Evolutionary conservation across 2,797 vertebrate species (phyloP).

Genomic region (Onychomys torridus): DNA sequence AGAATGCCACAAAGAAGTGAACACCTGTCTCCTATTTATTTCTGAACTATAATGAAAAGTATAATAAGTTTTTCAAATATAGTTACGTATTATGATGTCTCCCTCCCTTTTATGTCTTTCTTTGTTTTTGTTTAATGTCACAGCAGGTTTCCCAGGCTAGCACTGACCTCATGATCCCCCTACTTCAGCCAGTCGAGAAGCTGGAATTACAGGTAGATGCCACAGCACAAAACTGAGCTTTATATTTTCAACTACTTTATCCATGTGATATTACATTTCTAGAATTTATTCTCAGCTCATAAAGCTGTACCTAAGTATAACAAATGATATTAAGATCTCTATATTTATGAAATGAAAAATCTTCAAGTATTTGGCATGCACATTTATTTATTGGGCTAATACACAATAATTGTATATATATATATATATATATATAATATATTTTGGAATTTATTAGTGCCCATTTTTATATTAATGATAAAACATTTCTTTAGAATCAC

Average conservation of each 20-base stretch:
- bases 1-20: background rate
- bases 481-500: background rate
- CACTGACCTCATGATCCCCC: background rate
- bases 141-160: background rate
- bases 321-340: conserved; percentile 13
- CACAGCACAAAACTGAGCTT: background rate
- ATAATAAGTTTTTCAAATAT: background rate
- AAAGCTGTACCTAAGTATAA: background rate
- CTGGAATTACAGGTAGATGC: background rate
- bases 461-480: background rate
- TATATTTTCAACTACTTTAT: background rate
- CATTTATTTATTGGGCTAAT: background rate
- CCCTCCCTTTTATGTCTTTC: background rate
- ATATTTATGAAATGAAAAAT: background rate
- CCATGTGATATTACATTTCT: background rate
- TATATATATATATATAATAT: background rate
- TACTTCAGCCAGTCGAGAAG: background rate
- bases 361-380: background rate
- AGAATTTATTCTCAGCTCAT: conserved; percentile 32
- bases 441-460: background rate
- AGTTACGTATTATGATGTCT: background rate
- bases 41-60: background rate
- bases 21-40: background rate
- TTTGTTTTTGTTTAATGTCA: background rate
- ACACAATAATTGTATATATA: background rate